A percentile compares a stretch with the other conserved stretches of the same genome.
Evolutionary conservation across 2,888 invertebrate genomes (phyloP).

Genomic region (Noctuana brunneofusca): DNA sequence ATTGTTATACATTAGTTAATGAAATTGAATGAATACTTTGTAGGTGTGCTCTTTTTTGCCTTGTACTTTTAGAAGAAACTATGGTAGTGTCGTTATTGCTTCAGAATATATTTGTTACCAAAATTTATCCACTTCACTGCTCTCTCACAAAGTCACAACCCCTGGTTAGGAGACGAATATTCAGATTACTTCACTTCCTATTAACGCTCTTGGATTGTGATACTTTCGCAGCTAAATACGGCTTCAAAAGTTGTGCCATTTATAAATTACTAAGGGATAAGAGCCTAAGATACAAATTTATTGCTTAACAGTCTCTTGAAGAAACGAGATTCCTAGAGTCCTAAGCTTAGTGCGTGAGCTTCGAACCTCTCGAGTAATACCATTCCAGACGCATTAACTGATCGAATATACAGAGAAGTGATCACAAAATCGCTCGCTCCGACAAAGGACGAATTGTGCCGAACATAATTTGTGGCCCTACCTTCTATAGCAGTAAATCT

Average conservation of each 20-base stretch:
- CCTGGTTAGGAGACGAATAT: background rate
- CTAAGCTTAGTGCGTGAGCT: slow-evolving; percentile 13
- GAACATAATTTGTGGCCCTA: slow-evolving; percentile 60
- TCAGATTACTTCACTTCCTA: background rate
- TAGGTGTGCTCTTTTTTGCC: too few species aligned
- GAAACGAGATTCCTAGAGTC: background rate
- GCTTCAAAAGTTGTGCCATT: background rate
- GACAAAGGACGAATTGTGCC: slow-evolving; percentile 56
- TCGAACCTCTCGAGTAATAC: slow-evolving; percentile 5
- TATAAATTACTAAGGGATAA: background rate
- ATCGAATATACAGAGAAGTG: slow-evolving; percentile 38
- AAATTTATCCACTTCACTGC: too few species aligned
- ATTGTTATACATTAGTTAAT: background rate
- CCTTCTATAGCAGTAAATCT: slow-evolving; percentile 71
- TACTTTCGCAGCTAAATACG: slow-evolving; percentile 1
- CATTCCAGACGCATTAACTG: slow-evolving; percentile 2
- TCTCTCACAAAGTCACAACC: too few species aligned
- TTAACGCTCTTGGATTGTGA: background rate
- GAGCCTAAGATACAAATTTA: slow-evolving; percentile 12
- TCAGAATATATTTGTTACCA: too few species aligned
- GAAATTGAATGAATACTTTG: too few species aligned
- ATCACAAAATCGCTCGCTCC: slow-evolving; percentile 48
- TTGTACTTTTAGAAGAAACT: background rate
- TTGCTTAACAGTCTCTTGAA: slow-evolving; percentile 4
- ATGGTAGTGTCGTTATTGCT: too few species aligned